Conservation (phyloP, 2,888 invertebrate genomes). For the Drosophila lutescens region DNA sequence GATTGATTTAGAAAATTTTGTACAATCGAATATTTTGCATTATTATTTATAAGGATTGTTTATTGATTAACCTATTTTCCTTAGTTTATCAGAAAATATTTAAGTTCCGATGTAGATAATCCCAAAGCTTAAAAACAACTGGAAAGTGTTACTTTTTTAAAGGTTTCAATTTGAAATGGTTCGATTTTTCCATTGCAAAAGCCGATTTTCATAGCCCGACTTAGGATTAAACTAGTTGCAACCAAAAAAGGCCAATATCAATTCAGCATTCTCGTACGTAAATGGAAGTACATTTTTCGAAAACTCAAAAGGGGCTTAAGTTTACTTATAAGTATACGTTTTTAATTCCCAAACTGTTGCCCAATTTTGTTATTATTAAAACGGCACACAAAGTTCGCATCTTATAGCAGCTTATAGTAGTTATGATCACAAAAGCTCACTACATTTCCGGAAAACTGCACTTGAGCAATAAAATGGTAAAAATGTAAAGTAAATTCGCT, state of each 20-base stretch:
- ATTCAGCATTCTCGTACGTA: background rate
- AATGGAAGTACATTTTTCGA: background rate
- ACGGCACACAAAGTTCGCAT: background rate
- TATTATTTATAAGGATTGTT: no score
- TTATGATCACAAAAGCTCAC: conserved; percentile 15
- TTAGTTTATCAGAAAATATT: no score
- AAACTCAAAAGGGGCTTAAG: background rate
- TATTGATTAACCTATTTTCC: no score
- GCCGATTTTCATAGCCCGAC: background rate
- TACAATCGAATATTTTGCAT: background rate
- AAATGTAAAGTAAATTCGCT: conserved; percentile 22
- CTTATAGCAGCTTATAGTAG: conserved; percentile 6
- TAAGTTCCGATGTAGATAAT: no score
- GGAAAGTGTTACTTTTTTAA: no score
- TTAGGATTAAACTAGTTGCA: background rate
- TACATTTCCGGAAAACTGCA: background rate
- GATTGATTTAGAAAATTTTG: background rate
- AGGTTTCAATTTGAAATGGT: background rate
- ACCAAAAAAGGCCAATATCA: no score
- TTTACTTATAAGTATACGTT: background rate
- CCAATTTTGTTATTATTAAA: background rate
- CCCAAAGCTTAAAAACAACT: no score
- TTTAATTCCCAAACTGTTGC: background rate
- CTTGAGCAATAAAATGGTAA: conserved; percentile 10
- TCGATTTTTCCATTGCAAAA: background rate